Conservation (phyloP, 2,797 vertebrate genomes). For the Peromyscus eremicus region DNA sequence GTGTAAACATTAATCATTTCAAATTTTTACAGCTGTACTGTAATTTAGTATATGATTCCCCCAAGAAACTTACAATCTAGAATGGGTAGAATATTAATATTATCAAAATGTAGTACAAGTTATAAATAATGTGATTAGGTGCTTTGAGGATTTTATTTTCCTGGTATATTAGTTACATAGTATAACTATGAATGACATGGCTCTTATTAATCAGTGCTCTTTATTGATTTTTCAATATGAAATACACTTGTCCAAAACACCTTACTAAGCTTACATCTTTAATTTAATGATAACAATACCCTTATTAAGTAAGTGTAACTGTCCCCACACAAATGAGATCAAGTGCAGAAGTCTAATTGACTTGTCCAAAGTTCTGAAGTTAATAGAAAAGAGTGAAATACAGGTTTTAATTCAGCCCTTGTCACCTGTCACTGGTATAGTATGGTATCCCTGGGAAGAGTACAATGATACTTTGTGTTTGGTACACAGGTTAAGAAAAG, state of each 20-base stretch:
- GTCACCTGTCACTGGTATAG: not conserved
- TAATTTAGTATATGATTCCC: slow-evolving; percentile 8
- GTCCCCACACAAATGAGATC: not conserved
- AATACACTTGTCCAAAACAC: not conserved
- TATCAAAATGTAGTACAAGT: not conserved
- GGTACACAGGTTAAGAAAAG: not conserved
- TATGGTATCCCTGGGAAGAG: not conserved
- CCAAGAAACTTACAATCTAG: not conserved
- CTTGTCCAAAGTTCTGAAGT: not conserved
- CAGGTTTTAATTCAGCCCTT: not conserved
- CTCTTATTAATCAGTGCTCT: not conserved
- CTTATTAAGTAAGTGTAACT: not conserved
- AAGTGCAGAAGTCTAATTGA: slow-evolving; percentile 11
- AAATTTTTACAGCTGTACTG: slow-evolving; percentile 22
- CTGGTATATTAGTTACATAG: not conserved
- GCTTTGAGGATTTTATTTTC: not conserved
- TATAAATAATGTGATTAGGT: not conserved
- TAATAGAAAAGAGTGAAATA: not conserved
- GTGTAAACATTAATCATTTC: not conserved
- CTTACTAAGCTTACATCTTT: not conserved
- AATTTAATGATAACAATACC: slow-evolving; percentile 12
- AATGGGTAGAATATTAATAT: not conserved
- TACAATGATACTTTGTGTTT: not conserved
- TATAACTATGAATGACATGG: not conserved
- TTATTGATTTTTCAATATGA: not conserved